Base-by-base conservation (phyloP, 2,888 invertebrate species). In the Polyommatus icarus region DNA sequence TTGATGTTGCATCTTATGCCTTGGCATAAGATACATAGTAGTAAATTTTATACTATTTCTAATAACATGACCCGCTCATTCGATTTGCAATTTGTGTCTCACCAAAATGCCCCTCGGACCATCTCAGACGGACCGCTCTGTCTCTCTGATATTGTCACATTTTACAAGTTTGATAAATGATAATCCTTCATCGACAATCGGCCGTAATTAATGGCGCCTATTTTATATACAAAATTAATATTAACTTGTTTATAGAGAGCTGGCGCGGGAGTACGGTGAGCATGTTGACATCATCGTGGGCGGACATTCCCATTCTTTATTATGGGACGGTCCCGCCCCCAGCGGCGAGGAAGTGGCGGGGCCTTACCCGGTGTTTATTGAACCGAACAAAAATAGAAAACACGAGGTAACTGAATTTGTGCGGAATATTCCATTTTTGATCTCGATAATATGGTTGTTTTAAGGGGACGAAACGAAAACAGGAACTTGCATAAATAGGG, bases 221-320 rank as follows among this genome's bases (percentile, higher is more conserved):
- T 61, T 24, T 24, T 61, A 12, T 12, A 61, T 12, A 61, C 24
- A 12, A 61, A 24, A 61, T 32, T 5, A 67, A 29, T 67, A 67
- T 29, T 29, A 67, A 29, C 29, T 29, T 67, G 29, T 67, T 24
- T 76, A 36, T 83, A 94, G 94, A 76, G 85, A 94, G 79, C 95
- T 98, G 78, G 98, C 97, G 0, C 87, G 88, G 1, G 91, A 95
- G n/a, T 95, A 93, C 29, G 95, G 96, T 0, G 93, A 95, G 15
- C 94, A 96, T 77, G 94, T 98, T 24, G 97, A 98, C 86, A 91
- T 98, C 0, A 96, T 98, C 73, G 96, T 98, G 0, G 98, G 98
- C 1, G 97, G 97, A 0, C 98, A 98, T 86, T 95, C 96, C 0
- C 97, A 98, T 84, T 96, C 97, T 0, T 95, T 98, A 79, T 93